Conservation (phyloP, 2,888 invertebrate genomes). For the Nipponacmea schrenckii region DNA sequence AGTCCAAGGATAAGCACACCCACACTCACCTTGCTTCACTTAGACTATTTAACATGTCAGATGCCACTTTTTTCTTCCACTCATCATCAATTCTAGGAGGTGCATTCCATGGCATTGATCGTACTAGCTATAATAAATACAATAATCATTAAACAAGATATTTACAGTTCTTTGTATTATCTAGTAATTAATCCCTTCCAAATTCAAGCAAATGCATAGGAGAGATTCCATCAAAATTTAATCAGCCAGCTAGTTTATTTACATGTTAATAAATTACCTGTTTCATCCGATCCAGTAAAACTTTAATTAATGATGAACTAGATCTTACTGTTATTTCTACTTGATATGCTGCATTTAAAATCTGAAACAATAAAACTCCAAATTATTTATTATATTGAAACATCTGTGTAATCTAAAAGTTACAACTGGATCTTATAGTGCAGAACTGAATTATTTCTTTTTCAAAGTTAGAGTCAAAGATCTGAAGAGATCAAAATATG, state of each 20-base stretch:
- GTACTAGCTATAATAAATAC: conserved; percentile 70
- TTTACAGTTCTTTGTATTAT: too few species aligned
- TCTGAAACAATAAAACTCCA: conserved; percentile 57
- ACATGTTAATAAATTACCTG: conserved; percentile 63
- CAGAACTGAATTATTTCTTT: neutral
- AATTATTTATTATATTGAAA: neutral
- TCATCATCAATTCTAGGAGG: conserved; percentile 68
- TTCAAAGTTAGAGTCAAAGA: too few species aligned
- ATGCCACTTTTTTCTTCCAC: conserved; percentile 80
- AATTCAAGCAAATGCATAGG: too few species aligned
- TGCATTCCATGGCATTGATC: conserved; percentile 75
- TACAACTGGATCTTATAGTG: neutral
- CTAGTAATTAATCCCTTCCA: too few species aligned
- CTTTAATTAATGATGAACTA: conserved; percentile 75
- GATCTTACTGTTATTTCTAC: conserved; percentile 76
- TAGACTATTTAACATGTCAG: conserved; percentile 78
- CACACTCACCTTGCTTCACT: conserved; percentile 71
- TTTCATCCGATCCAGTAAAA: conserved; percentile 76
- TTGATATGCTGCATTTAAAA: conserved; percentile 78
- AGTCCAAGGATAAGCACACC: too few species aligned
- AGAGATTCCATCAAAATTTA: too few species aligned
- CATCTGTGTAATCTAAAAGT: neutral
- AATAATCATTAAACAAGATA: too few species aligned
- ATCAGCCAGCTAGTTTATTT: too few species aligned
- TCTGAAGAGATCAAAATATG: too few species aligned